Conservation (phyloP, 1,140 invertebrate genomes). For the Drosophila parabipectinata region DNA sequence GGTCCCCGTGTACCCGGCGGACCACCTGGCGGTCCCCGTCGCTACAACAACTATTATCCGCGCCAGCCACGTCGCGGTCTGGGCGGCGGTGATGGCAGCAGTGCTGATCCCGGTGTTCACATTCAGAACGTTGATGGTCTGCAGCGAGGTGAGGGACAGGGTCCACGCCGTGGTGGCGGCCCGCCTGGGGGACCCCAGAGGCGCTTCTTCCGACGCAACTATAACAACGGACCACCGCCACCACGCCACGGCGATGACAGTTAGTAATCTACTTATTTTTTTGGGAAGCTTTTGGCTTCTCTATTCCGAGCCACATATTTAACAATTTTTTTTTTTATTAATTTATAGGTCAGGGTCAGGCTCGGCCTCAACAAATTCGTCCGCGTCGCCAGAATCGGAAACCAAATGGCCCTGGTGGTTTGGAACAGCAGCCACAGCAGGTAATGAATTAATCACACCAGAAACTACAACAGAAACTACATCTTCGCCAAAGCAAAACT, state of each 20-base stretch:
- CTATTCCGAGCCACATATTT: background rate
- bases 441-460: constrained; percentile 78
- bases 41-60: constrained; percentile 69
- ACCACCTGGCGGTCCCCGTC: constrained; percentile 75
- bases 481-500: constrained; percentile 44
- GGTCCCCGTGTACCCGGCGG: constrained; percentile 83
- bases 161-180: constrained; percentile 83
- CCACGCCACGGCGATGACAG: constrained; percentile 85
- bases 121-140: constrained; percentile 79
- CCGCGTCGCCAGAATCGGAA: constrained; percentile 79
- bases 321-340: background rate
- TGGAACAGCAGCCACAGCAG: constrained; percentile 80
- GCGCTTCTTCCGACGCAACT: constrained; percentile 88
- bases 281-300: background rate
- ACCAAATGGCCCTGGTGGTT: constrained; percentile 72
- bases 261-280: constrained; percentile 72
- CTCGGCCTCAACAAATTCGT: constrained; percentile 68
- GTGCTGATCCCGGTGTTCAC: constrained; percentile 78
- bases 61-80: constrained; percentile 82
- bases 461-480: constrained; percentile 27
- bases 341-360: constrained; percentile 72
- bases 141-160: constrained; percentile 82
- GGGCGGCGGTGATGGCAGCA: constrained; percentile 83
- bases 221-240: constrained; percentile 85
- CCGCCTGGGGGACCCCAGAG: constrained; percentile 85